These are phyloP conservation scores for Trachelus troglodyta DNA, from an alignment of 2,888 invertebrate genomes.

Conservation along the genomic window DNA sequence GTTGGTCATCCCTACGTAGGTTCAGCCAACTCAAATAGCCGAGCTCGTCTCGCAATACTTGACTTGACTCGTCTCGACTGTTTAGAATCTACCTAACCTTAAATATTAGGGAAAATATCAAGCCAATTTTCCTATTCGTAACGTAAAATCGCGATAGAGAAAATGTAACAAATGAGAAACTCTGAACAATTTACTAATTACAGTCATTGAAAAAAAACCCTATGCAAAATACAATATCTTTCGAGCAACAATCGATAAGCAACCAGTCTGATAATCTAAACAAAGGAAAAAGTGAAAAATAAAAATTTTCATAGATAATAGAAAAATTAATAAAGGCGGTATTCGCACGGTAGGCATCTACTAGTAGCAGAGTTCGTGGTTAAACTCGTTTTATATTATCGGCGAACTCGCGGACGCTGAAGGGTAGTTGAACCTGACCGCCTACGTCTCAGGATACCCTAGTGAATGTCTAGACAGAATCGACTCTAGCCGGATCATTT, in stretches of 20 bases:
- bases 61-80: slow-evolving; percentile 43
- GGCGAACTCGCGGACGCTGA: background rate
- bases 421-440: background rate
- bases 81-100: slow-evolving; percentile 49
- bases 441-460: background rate
- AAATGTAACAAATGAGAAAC: background rate
- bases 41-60: slow-evolving; percentile 57
- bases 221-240: background rate
- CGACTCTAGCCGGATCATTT: background rate
- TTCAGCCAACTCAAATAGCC: slow-evolving; percentile 65
- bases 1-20: slow-evolving; percentile 57
- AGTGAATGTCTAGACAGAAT: background rate
- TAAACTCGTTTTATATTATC: background rate
- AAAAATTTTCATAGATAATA: background rate
- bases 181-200: background rate
- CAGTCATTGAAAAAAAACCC: background rate
- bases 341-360: slow-evolving; percentile 31
- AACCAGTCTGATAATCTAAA: background rate
- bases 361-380: background rate
- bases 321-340: slow-evolving; percentile 62
- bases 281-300: background rate
- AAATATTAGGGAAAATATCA: slow-evolving; percentile 46
- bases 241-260: background rate
- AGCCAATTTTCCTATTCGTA: background rate
- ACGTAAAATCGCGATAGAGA: background rate